Conservation (phyloP, 2,797 vertebrate genomes). For the Thunnus albacares region DNA sequence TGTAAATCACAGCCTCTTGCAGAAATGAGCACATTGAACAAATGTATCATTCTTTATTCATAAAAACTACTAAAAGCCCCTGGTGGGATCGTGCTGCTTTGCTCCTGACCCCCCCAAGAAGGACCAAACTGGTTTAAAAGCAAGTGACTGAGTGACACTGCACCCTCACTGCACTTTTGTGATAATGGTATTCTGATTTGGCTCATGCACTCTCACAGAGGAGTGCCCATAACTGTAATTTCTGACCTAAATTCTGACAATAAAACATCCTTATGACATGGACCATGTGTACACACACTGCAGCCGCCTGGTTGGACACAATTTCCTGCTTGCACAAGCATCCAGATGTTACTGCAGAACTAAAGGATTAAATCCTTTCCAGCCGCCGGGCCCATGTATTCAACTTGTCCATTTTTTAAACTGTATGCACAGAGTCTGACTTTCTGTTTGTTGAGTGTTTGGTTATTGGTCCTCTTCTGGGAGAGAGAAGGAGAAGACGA, state of each 20-base stretch:
- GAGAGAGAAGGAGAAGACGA: slow-evolving; percentile 39
- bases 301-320: neutral
- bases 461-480: slow-evolving; percentile 62
- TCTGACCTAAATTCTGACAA: slow-evolving; percentile 9
- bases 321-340: neutral
- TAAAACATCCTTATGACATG: neutral
- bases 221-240: neutral
- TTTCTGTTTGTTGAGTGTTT: slow-evolving; percentile 39
- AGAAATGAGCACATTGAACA: slow-evolving; percentile 18
- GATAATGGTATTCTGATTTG: neutral
- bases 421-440: slow-evolving; percentile 7
- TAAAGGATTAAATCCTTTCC: slow-evolving; percentile 8
- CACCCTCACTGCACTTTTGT: neutral
- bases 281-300: slow-evolving; percentile 2
- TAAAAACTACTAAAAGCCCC: slow-evolving; percentile 34
- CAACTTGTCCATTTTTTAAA: slow-evolving; percentile 26
- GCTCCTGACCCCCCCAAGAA: too few species aligned
- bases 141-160: slow-evolving; percentile 1
- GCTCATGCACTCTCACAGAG: neutral
- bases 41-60: neutral
- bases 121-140: slow-evolving; percentile 7
- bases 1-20: slow-evolving; percentile 8
- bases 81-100: neutral
- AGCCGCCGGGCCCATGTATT: slow-evolving; percentile 9
- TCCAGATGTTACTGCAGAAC: neutral